Percentiles rank a stretch among this genome's conserved stretches.
Evolutionary conservation across 1,140 invertebrate genomes (phyloP).

Genomic region (Dermatophagoides farinae): DNA sequence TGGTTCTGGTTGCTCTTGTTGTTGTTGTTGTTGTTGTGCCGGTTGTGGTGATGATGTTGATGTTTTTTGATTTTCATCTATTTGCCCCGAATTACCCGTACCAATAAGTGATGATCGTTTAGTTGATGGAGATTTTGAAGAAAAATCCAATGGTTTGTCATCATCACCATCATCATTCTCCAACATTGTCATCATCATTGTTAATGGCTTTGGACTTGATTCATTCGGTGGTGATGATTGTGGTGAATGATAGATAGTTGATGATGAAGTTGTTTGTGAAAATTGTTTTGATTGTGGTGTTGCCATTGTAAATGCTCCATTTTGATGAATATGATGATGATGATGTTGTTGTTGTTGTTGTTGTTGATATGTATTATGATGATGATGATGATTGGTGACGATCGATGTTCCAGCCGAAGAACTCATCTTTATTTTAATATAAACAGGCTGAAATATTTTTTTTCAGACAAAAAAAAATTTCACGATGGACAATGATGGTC

Average conservation of each 20-base stretch:
- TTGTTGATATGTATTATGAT: too few species aligned
- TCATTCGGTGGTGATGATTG: not conserved
- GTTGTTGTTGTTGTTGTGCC: too few species aligned
- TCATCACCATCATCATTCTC: not conserved
- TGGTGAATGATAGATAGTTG: not conserved
- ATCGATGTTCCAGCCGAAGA: too few species aligned
- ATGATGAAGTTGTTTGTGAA: not conserved
- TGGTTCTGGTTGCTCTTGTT: too few species aligned
- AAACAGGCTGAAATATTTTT: not conserved
- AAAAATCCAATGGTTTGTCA: slow-evolving; percentile 5
- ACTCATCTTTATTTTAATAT: not conserved
- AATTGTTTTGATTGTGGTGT: not conserved
- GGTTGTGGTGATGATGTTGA: not conserved
- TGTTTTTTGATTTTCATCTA: not conserved
- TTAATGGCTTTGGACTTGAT: not conserved
- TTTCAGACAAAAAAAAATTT: too few species aligned
- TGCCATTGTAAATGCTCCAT: too few species aligned
- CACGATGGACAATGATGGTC: too few species aligned
- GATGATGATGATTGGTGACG: too few species aligned
- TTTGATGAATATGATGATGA: too few species aligned
- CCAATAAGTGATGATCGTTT: not conserved
- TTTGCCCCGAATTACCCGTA: not conserved
- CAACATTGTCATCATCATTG: not conserved
- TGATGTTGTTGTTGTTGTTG: too few species aligned
- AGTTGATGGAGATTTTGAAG: not conserved